phyloP scores from a whole-genome alignment of 2,797 vertebrate species.

The Carcharodon carcharias region DNA sequence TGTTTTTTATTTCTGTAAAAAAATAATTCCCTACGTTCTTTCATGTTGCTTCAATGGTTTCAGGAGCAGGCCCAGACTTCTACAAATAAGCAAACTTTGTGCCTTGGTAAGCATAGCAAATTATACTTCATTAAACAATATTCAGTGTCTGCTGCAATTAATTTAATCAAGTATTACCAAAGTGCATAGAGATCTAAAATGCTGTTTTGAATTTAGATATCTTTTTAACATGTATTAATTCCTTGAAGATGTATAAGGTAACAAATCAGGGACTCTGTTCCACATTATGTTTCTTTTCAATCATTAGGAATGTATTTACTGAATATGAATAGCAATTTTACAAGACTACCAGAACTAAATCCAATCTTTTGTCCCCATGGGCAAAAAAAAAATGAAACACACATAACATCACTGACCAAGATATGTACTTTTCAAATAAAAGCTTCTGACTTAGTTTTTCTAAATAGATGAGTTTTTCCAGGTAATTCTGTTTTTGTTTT shows the following conservation, averaged over 20 bases:
- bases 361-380: neutral
- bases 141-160: neutral
- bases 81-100: neutral
- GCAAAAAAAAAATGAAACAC: neutral
- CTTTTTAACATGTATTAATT: neutral
- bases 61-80: neutral
- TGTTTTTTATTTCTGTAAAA: neutral
- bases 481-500: no score
- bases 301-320: slow-evolving; percentile 3
- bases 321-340: neutral
- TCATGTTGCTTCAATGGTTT: neutral
- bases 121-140: neutral
- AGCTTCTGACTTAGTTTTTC: no score
- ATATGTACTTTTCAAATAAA: neutral
- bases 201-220: neutral
- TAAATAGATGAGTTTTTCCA: no score
- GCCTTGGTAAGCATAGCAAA: neutral
- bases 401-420: neutral
- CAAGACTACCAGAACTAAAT: neutral
- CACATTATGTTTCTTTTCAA: neutral
- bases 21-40: neutral
- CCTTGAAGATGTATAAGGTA: neutral
- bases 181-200: neutral
- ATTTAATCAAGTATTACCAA: neutral
- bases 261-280: no score